These are phyloP conservation scores for Agrotis exclamationis DNA, from an alignment of 2,888 invertebrate genomes.

Conservation along the genomic window DNA sequence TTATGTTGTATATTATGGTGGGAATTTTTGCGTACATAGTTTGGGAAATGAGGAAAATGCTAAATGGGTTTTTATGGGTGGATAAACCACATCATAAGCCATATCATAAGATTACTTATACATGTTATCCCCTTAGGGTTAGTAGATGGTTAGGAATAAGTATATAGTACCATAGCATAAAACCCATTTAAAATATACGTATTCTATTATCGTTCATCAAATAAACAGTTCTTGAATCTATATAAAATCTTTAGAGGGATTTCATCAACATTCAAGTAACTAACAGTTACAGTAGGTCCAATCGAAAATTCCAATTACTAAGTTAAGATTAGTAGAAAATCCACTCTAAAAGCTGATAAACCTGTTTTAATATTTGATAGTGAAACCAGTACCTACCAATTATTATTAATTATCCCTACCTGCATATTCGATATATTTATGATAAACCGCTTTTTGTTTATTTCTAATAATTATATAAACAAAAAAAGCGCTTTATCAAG, in stretches of 20 bases:
- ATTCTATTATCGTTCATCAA: neutral
- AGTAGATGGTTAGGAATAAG: no score
- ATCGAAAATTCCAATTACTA: constrained; percentile 1
- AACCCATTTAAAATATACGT: no score
- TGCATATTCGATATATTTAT: constrained; percentile 8
- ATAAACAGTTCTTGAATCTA: neutral
- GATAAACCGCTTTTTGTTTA: no score
- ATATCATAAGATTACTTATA: no score
- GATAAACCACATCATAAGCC: neutral
- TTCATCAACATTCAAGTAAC: neutral
- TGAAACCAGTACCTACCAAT: constrained; percentile 18
- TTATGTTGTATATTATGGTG: constrained; percentile 8
- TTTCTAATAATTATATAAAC: neutral
- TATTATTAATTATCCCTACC: neutral
- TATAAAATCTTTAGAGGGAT: no score
- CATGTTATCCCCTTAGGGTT: no score
- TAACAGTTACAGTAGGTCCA: neutral
- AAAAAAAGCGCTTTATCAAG: constrained; percentile 15
- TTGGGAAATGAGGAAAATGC: neutral
- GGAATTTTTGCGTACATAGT: neutral
- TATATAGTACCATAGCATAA: no score
- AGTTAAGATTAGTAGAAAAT: constrained; percentile 18
- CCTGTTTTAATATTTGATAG: constrained; percentile 22
- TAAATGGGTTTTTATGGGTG: neutral
- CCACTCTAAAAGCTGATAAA: constrained; percentile 29